These are phyloP conservation scores for Xiphias gladius DNA, from an alignment of 2,113 vertebrate species.

Conservation along the genomic window DNA sequence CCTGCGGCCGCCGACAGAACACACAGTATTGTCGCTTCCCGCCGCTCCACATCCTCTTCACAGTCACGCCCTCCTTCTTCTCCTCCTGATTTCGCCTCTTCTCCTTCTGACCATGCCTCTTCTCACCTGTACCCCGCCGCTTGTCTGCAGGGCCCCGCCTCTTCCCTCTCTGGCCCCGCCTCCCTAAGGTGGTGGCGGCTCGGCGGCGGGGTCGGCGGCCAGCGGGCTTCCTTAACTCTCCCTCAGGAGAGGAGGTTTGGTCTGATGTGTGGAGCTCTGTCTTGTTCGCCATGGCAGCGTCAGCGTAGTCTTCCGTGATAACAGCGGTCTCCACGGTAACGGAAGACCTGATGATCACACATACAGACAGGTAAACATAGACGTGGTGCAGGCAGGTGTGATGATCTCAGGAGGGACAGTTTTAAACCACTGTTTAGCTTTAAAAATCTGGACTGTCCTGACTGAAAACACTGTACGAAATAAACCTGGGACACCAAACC, in stretches of 20 bases:
- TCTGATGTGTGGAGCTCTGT: neutral
- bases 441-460: neutral
- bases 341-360: neutral
- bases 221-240: neutral
- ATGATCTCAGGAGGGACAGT: neutral
- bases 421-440: neutral
- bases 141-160: conserved; percentile 18
- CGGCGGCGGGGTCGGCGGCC: neutral
- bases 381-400: neutral
- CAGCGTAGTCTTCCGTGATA: neutral
- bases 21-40: conserved; percentile 67
- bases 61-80: conserved; percentile 59
- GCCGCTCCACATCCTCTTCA: conserved; percentile 56
- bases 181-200: rapidly evolving
- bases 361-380: neutral
- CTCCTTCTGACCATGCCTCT: conserved; percentile 4
- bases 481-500: too few species aligned
- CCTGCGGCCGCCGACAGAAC: conserved; percentile 70
- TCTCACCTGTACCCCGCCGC: neutral
- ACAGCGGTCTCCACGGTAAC: conserved; percentile 33
- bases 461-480: too few species aligned
- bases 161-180: conserved; percentile 36
- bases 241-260: neutral
- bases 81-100: conserved; percentile 46
- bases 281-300: conserved; percentile 16